These are phyloP conservation scores for Homarus americanus DNA, from an alignment of 1,140 invertebrate species.

Conservation along the genomic window DNA sequence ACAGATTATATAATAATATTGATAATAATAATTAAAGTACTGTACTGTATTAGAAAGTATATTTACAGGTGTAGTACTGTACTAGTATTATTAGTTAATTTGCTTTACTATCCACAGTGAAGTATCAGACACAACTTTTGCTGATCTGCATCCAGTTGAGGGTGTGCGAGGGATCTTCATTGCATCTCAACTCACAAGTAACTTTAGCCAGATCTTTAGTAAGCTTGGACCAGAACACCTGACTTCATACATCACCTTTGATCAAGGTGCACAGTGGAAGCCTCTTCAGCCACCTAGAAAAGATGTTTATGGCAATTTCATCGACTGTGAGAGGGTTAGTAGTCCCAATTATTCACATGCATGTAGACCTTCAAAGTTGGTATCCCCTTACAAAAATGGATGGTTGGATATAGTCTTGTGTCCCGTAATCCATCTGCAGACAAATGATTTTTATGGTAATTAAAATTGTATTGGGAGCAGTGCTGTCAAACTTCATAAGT, in stretches of 20 bases:
- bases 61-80: too few relatives aligned
- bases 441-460: too few relatives aligned
- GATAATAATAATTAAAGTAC: too few relatives aligned
- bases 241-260: conserved; percentile 90
- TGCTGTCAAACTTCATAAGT: too few relatives aligned
- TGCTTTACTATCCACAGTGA: conserved; percentile 44
- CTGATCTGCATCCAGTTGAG: conserved; percentile 92
- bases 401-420: too few relatives aligned
- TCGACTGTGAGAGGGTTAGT: conserved; percentile 82
- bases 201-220: conserved; percentile 77
- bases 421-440: too few relatives aligned
- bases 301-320: conserved; percentile 83
- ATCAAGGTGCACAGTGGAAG: conserved; percentile 91
- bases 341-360: too few relatives aligned
- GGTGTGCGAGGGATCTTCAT: conserved; percentile 93
- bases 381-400: too few relatives aligned
- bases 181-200: conserved; percentile 85
- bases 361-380: too few relatives aligned
- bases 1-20: too few relatives aligned
- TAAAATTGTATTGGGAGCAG: too few relatives aligned
- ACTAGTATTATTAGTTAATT: background rate
- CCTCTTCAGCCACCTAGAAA: conserved; percentile 84
- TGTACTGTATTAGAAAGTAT: too few relatives aligned
- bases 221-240: conserved; percentile 86
- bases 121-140: conserved; percentile 88